Conservation (phyloP, 2,888 invertebrate genomes). For the Notocelia uddmanniana region DNA sequence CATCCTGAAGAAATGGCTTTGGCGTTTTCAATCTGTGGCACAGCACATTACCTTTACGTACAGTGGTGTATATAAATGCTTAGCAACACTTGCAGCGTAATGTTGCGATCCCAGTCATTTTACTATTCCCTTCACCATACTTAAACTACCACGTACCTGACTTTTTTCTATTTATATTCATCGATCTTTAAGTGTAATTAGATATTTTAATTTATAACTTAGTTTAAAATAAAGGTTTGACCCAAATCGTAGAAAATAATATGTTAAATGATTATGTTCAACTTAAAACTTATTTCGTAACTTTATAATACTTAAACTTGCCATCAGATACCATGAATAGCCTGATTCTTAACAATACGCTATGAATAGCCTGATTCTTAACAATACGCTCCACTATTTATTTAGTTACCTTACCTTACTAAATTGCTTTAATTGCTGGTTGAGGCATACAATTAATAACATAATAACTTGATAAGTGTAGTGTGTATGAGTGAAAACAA, state of each 20-base stretch:
- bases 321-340: too few relatives aligned
- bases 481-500: conserved; percentile 16
- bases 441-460: conserved; percentile 23
- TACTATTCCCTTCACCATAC: background rate
- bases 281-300: background rate
- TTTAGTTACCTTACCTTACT: background rate
- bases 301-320: background rate
- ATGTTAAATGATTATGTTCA: background rate
- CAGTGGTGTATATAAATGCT: conserved; percentile 6
- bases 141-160: too few relatives aligned
- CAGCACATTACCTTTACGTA: conserved; percentile 18
- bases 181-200: too few relatives aligned
- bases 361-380: background rate
- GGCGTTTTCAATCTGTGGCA: conserved; percentile 24
- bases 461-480: conserved; percentile 20
- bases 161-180: too few relatives aligned
- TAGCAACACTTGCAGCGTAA: conserved; percentile 14
- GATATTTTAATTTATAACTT: too few relatives aligned
- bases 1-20: conserved; percentile 16
- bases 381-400: conserved; percentile 6
- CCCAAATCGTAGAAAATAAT: too few relatives aligned
- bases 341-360: too few relatives aligned
- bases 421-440: conserved; percentile 23
- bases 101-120: background rate
- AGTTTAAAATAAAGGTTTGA: too few relatives aligned